phyloP scores from a whole-genome alignment of 2,888 invertebrate species.

The Rhyacophila evoluta region DNA sequence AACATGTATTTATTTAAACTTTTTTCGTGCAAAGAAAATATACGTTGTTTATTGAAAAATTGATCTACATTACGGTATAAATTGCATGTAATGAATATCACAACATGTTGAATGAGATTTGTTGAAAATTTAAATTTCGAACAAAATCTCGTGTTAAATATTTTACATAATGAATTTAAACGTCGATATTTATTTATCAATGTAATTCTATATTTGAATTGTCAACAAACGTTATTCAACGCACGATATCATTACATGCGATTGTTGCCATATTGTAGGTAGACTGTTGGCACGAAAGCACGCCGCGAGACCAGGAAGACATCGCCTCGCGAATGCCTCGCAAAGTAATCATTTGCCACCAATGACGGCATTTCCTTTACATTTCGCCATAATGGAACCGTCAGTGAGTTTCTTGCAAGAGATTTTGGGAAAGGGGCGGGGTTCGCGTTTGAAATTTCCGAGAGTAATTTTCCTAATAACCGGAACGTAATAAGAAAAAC shows the following conservation, averaged over 20 bases:
- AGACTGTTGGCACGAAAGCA: neutral
- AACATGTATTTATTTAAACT: too few relatives aligned
- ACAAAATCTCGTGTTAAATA: too few relatives aligned
- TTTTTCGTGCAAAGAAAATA: too few relatives aligned
- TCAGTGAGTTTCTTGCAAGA: conserved; percentile 11
- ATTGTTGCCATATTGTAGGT: neutral
- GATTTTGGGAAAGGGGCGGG: neutral
- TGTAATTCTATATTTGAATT: too few relatives aligned
- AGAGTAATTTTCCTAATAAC: conserved; percentile 32
- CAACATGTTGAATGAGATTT: too few relatives aligned
- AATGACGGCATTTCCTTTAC: conserved; percentile 32
- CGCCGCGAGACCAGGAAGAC: neutral
- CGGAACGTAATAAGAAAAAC: conserved; percentile 23
- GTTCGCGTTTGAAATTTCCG: conserved; percentile 15
- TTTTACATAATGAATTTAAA: too few relatives aligned
- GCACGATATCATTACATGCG: neutral
- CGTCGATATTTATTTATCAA: too few relatives aligned
- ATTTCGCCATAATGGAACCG: conserved; percentile 5
- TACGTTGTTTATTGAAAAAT: too few relatives aligned
- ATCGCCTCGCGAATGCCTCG: neutral
- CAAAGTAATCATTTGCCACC: conserved; percentile 29
- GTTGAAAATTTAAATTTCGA: too few relatives aligned
- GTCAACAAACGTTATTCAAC: too few relatives aligned
- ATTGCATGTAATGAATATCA: too few relatives aligned
- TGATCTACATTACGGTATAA: too few relatives aligned